These are phyloP conservation scores for Urocyon cinereoargenteus DNA, from an alignment of 2,797 vertebrate species.

Conservation along the genomic window DNA sequence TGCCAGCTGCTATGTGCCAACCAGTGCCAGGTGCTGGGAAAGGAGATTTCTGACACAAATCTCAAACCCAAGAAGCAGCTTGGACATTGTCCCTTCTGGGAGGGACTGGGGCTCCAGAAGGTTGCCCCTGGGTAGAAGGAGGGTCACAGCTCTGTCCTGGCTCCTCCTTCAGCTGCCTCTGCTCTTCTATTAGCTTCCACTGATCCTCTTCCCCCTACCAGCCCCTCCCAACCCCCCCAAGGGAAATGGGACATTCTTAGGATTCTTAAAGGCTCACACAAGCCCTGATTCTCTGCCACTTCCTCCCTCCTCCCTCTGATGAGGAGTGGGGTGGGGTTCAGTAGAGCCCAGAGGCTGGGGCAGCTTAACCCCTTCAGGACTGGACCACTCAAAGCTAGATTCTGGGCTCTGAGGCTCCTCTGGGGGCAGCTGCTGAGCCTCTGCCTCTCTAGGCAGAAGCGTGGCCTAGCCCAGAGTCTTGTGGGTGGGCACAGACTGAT, in stretches of 20 bases:
- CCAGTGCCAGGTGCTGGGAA: conserved; percentile 49
- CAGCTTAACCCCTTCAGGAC: conserved; percentile 72
- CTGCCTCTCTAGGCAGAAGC: background rate
- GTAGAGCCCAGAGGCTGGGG: conserved; percentile 52
- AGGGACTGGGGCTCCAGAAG: background rate
- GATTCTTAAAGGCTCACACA: conserved; percentile 87
- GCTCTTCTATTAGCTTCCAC: background rate
- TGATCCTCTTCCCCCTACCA: background rate
- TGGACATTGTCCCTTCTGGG: background rate
- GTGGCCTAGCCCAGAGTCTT: background rate
- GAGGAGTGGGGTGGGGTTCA: conserved; percentile 78
- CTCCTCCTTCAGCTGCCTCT: background rate
- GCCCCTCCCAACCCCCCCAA: conserved; percentile 67
- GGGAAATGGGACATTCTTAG: conserved; percentile 89
- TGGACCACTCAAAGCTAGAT: background rate
- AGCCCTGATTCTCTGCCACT: conserved; percentile 79
- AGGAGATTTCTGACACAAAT: background rate
- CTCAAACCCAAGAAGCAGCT: background rate
- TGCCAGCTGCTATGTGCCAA: background rate
- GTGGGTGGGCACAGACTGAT: background rate
- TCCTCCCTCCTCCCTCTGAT: conserved; percentile 77
- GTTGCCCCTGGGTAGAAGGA: background rate
- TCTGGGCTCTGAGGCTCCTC: background rate
- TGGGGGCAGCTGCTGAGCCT: background rate
- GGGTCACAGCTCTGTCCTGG: background rate